phyloP scores from a whole-genome alignment of 2,113 vertebrate genomes.

The Isurus oxyrinchus region DNA sequence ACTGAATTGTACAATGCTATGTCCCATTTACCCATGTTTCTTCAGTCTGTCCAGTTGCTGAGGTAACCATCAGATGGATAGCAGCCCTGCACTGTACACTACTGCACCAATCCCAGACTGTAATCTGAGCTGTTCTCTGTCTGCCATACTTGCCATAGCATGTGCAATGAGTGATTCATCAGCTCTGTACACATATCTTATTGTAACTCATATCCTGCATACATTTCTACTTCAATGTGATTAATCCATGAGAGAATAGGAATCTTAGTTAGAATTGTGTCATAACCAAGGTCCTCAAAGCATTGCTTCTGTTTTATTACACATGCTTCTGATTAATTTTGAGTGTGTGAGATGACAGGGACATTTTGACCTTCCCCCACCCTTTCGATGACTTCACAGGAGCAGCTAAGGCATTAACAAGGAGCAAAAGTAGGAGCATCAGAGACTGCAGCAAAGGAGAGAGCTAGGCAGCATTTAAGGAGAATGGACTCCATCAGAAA shows the following conservation, averaged over 20 bases:
- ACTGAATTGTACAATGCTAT: not conserved
- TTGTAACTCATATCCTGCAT: conserved; percentile 7
- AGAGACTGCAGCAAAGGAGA: not conserved
- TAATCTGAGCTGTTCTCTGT: conserved; percentile 17
- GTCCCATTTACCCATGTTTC: not conserved
- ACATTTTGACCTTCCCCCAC: not conserved
- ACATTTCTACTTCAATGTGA: not conserved
- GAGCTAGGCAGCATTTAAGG: not conserved
- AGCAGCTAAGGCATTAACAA: not conserved
- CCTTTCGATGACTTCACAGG: not conserved
- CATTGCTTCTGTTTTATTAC: not conserved
- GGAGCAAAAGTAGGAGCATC: not conserved
- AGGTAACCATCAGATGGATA: not conserved
- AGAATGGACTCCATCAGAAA: not conserved
- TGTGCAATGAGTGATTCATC: conserved; percentile 20
- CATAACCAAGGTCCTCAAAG: not conserved
- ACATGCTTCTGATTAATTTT: not conserved
- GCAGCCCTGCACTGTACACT: not conserved
- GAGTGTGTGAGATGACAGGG: not conserved
- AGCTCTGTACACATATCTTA: not conserved
- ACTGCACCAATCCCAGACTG: not conserved
- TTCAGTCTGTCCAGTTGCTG: not conserved
- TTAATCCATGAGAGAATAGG: not conserved
- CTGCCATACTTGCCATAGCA: conserved; percentile 12
- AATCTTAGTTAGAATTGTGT: not conserved